These are phyloP conservation scores for Mungos mungo DNA, from an alignment of 2,113 vertebrate species.

Conservation along the genomic window DNA sequence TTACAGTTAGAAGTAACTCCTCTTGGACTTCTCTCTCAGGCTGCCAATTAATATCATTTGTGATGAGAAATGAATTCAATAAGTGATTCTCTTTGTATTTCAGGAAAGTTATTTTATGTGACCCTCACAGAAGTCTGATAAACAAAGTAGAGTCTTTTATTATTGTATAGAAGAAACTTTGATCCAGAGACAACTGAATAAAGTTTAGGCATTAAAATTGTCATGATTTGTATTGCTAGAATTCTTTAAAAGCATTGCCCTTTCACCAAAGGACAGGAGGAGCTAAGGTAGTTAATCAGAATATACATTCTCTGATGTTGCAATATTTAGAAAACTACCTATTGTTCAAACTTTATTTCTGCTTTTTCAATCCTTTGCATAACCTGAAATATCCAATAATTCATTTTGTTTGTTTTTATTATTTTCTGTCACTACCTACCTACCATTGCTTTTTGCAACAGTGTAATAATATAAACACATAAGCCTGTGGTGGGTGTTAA, in stretches of 20 bases:
- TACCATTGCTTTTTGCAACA: not conserved
- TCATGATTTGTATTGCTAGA: not conserved
- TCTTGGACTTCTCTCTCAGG: not conserved
- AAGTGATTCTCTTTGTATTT: constrained; percentile 10
- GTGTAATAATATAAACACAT: not conserved
- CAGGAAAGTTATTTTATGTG: not conserved
- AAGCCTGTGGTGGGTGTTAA: not conserved
- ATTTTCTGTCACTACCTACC: not conserved
- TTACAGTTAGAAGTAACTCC: not conserved
- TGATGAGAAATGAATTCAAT: not conserved
- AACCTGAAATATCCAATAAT: not conserved
- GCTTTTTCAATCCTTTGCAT: not conserved
- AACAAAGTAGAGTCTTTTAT: not conserved
- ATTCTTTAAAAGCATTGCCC: not conserved
- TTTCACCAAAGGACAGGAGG: not conserved
- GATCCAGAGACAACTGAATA: not conserved
- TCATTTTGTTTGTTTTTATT: not conserved
- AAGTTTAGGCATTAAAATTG: not conserved
- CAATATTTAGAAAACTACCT: not conserved
- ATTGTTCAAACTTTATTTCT: not conserved
- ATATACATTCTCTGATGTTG: not conserved
- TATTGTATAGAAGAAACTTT: constrained; percentile 3
- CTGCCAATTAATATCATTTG: not conserved
- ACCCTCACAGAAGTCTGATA: not conserved
- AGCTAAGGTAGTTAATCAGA: not conserved